Conservation (phyloP, 2,888 invertebrate species). For the Galeruca laticollis region DNA sequence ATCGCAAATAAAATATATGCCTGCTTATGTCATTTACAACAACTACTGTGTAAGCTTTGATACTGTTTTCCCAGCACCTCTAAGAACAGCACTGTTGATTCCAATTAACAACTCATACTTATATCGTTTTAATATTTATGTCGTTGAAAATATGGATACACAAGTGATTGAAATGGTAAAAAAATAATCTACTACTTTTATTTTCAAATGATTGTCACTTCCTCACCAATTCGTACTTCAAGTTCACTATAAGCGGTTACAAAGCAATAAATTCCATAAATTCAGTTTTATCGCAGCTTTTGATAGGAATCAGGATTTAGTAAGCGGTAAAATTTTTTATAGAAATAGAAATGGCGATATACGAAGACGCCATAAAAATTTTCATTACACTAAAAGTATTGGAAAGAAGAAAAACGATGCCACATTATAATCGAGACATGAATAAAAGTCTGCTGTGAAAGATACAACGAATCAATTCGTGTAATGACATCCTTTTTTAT, state of each 20-base stretch:
- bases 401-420: constrained; percentile 56
- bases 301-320: constrained; percentile 53
- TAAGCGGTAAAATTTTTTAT: constrained; percentile 54
- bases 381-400: constrained; percentile 61
- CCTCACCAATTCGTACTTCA: neutral
- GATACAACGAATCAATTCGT: neutral
- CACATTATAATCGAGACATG: constrained; percentile 58
- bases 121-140: too few relatives aligned
- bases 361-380: constrained; percentile 57
- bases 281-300: constrained; percentile 51
- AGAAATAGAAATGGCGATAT: constrained; percentile 55
- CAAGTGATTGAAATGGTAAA: too few relatives aligned
- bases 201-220: too few relatives aligned
- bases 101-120: too few relatives aligned
- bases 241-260: constrained; percentile 28
- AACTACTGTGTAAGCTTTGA: too few relatives aligned
- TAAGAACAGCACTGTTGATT: too few relatives aligned
- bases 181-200: too few relatives aligned
- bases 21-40: too few relatives aligned
- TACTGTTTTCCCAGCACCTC: too few relatives aligned
- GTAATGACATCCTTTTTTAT: neutral
- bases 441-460: neutral
- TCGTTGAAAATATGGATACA: too few relatives aligned
- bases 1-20: too few relatives aligned
- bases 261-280: constrained; percentile 48